A percentile compares a stretch with the other conserved stretches of the same genome.
phyloP scores from a whole-genome alignment of 2,113 vertebrate genomes.

The Columba janthina region DNA sequence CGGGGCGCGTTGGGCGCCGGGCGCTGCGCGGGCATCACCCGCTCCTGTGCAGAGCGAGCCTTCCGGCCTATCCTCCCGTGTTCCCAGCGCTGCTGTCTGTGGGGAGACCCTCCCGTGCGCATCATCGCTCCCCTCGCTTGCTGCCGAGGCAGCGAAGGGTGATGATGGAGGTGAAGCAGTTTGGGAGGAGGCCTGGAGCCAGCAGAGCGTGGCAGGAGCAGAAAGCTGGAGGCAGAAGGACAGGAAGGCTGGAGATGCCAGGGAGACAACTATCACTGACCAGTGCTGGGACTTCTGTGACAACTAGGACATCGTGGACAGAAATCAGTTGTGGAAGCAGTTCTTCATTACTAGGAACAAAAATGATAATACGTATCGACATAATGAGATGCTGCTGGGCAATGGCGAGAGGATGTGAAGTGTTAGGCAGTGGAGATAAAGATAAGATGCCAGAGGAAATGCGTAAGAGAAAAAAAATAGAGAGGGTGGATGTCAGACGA shows the following conservation, averaged over 20 bases:
- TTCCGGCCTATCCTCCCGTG: not conserved
- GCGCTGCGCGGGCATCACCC: not conserved
- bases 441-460: not conserved
- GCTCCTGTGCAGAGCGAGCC: accelerated
- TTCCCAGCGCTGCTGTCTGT: not conserved
- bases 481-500: not conserved
- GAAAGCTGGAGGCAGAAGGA: not conserved
- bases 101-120: not conserved
- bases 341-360: not conserved
- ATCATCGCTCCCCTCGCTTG: not conserved
- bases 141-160: not conserved
- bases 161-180: not conserved
- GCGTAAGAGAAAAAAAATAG: not conserved
- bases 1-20: accelerated
- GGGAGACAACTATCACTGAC: not conserved
- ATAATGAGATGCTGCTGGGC: not conserved
- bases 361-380: accelerated
- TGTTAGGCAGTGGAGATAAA: not conserved
- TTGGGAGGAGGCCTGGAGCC: not conserved
- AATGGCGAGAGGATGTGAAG: not conserved
- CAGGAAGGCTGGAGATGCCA: not conserved
- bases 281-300: not conserved
- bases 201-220: not conserved
- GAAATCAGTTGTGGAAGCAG: not conserved
- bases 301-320: not conserved